These are phyloP conservation scores for Rhabditoides inermis DNA, from an alignment of 2,888 invertebrate species.

Conservation along the genomic window DNA sequence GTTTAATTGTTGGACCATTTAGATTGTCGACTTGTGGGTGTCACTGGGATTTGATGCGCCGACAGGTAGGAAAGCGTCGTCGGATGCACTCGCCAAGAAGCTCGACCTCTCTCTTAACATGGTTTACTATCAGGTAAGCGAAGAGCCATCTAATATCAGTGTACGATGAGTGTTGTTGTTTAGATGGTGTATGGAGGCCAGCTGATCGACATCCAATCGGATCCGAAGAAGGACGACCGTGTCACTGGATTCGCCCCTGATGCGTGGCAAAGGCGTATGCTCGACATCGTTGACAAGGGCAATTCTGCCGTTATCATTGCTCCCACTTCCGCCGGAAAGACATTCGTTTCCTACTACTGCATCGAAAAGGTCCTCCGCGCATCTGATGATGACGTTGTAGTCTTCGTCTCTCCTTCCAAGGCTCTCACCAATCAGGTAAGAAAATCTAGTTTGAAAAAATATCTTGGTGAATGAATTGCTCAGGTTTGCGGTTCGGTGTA, in stretches of 20 bases:
- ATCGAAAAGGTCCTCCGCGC: conserved; percentile 53
- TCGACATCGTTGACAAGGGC: conserved; percentile 52
- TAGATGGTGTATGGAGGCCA: conserved; percentile 45
- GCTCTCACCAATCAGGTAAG: conserved; percentile 49
- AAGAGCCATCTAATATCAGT: too few species aligned
- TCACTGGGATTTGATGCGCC: conserved; percentile 42
- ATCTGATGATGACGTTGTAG: conserved; percentile 52
- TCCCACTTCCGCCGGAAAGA: conserved; percentile 55
- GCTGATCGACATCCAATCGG: conserved; percentile 46
- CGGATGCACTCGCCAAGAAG: conserved; percentile 32
- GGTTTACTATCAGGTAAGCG: conserved; percentile 33
- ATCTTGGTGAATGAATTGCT: conserved; percentile 5
- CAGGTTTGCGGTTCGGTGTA: conserved; percentile 51
- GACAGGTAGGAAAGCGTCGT: conserved; percentile 26
- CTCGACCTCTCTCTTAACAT: conserved; percentile 43
- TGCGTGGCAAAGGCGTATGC: conserved; percentile 53
- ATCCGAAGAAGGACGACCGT: conserved; percentile 48
- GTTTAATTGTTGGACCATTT: neutral
- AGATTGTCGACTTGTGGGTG: conserved; percentile 43
- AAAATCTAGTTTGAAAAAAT: neutral
- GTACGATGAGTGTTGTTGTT: too few species aligned
- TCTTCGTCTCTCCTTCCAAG: conserved; percentile 54
- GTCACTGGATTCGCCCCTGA: conserved; percentile 53
- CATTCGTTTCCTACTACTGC: conserved; percentile 54
- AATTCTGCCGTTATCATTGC: conserved; percentile 54